A percentile compares a stretch with the other conserved stretches of the same genome.
Evolutionary conservation across 2,888 invertebrate genomes (phyloP).

Genomic region (Drosophila neotestacea): DNA sequence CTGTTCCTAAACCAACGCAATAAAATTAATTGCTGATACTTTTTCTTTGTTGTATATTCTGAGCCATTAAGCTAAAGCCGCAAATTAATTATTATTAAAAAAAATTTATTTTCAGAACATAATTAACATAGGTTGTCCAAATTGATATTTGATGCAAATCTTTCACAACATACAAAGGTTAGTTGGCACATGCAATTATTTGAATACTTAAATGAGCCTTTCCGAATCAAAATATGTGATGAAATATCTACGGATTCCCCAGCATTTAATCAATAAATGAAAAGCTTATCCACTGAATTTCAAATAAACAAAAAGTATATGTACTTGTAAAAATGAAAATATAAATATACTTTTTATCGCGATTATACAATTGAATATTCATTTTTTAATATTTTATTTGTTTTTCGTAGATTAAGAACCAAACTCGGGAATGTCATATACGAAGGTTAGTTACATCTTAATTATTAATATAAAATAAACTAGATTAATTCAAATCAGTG

Average conservation of each 20-base stretch:
- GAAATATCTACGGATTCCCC: conserved; percentile 19
- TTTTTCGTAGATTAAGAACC: too few species aligned
- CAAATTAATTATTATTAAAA: too few species aligned
- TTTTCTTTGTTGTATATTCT: neutral
- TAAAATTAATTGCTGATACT: conserved; percentile 26
- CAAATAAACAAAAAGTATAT: too few species aligned
- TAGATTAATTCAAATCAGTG: conserved; percentile 4
- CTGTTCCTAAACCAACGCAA: conserved; percentile 63
- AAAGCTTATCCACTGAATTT: neutral
- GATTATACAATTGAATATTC: too few species aligned
- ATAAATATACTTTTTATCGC: too few species aligned
- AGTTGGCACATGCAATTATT: neutral
- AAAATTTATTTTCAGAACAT: neutral
- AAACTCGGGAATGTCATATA: too few species aligned
- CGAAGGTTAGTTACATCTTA: neutral
- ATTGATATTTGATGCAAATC: neutral
- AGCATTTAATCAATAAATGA: conserved; percentile 18
- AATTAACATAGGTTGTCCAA: neutral
- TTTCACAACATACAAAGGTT: neutral
- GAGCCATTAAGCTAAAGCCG: too few species aligned
- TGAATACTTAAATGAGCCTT: neutral
- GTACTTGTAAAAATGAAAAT: too few species aligned
- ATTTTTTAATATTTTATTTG: too few species aligned
- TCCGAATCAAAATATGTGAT: neutral
- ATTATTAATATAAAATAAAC: neutral